Percentiles rank a stretch among this genome's conserved stretches.
Conservation (phyloP, 2,888 invertebrate genomes). For the Meteorus colon region DNA sequence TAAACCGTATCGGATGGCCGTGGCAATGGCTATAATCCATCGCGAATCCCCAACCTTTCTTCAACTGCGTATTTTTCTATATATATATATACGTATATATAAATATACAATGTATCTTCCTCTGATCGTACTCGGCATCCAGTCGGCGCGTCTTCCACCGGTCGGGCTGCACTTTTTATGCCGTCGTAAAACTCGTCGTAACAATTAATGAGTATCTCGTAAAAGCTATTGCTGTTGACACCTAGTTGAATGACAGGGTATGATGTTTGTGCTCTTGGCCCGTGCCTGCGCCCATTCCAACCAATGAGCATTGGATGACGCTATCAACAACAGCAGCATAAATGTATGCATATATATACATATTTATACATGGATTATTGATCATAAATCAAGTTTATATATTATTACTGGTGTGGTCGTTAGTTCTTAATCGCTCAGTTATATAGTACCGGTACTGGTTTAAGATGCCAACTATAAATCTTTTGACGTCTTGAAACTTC, state of each 20-base stretch:
- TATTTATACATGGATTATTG: conserved; percentile 58
- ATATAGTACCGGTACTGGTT: conserved; percentile 54
- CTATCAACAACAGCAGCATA: conserved; percentile 19
- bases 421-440: conserved; percentile 71
- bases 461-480: conserved; percentile 52
- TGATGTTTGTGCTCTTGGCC: conserved; percentile 24
- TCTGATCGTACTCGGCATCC: conserved; percentile 21
- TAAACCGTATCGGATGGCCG: conserved; percentile 53
- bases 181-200: conserved; percentile 76
- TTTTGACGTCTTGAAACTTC: conserved; percentile 42
- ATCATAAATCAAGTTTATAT: conserved; percentile 69
- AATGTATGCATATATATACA: not conserved
- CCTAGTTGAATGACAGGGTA: conserved; percentile 74
- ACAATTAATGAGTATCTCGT: conserved; percentile 78
- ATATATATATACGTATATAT: not conserved
- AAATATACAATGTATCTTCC: not conserved
- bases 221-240: conserved; percentile 77
- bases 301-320: conserved; percentile 11
- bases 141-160: conserved; percentile 49
- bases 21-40: conserved; percentile 67
- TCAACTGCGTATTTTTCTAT: not conserved
- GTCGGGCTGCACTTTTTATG: conserved; percentile 74
- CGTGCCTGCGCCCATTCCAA: conserved; percentile 43
- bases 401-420: conserved; percentile 57
- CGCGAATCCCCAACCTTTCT: conserved; percentile 59